Evolutionary conservation across 2,113 vertebrate species (phyloP).

Genomic region (Oxyura jamaicensis): DNA sequence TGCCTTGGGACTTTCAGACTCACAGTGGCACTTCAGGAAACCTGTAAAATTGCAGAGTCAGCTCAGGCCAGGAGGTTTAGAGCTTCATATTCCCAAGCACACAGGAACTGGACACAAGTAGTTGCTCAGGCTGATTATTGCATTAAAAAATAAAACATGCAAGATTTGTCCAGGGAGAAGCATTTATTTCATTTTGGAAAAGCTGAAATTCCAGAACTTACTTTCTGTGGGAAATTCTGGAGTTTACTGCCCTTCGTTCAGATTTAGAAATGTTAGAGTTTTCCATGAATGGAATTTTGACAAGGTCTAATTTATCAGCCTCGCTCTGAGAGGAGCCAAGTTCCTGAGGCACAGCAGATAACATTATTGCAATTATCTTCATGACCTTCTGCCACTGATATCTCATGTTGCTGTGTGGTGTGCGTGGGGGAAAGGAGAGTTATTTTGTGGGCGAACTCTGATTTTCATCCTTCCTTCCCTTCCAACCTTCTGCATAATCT

Average conservation of each 20-base stretch:
- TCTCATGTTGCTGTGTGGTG: background rate
- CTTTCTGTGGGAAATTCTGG: background rate
- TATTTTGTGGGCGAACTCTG: background rate
- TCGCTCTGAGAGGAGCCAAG: background rate
- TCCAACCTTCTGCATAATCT: background rate
- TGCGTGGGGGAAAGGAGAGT: background rate
- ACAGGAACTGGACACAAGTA: background rate
- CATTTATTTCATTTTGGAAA: background rate
- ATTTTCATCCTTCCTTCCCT: conserved; percentile 7
- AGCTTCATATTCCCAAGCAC: background rate
- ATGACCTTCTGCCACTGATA: conserved; percentile 19
- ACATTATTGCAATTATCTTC: conserved; percentile 38
- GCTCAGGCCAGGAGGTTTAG: background rate
- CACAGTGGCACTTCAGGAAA: background rate
- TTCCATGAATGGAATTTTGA: conserved; percentile 24
- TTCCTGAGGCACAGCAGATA: background rate
- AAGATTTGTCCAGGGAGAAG: background rate
- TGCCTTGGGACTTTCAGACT: background rate
- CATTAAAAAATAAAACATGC: accelerated
- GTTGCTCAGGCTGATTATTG: background rate
- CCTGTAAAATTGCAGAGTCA: background rate
- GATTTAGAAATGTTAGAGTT: background rate
- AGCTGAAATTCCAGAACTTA: background rate
- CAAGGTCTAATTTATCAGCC: background rate
- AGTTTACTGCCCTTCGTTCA: background rate